A percentile compares a stretch with the other conserved stretches of the same genome.
phyloP scores from a whole-genome alignment of 2,797 vertebrate genomes.

The Alcedo atthis region DNA sequence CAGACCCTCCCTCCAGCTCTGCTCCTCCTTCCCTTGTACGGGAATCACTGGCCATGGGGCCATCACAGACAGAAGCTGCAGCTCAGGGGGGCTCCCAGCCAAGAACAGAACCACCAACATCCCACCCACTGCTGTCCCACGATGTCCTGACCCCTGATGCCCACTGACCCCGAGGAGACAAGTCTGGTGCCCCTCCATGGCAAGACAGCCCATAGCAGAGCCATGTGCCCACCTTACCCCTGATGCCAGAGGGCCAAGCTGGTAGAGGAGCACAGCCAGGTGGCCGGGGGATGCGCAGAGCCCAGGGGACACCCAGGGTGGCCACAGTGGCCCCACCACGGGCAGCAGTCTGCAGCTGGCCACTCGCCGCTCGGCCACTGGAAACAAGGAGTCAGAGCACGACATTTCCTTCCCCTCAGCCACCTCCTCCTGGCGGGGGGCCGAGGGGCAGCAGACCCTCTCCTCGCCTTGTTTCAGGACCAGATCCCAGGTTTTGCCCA shows the following conservation, averaged over 20 bases:
- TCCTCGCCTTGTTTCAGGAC: fast-evolving
- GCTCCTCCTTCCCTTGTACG: fast-evolving
- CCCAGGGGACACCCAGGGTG: fast-evolving
- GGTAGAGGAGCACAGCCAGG: neutral
- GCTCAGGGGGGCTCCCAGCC: neutral
- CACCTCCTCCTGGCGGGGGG: neutral
- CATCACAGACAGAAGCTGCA: neutral
- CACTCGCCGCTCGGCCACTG: neutral
- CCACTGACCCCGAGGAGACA: neutral
- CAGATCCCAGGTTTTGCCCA: fast-evolving
- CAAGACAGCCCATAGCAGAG: neutral
- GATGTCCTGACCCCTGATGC: fast-evolving
- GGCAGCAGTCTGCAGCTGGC: neutral
- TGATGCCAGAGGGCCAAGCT: fast-evolving
- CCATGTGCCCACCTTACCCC: neutral
- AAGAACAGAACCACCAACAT: neutral
- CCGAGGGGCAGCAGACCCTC: fast-evolving
- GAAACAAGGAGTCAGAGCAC: conserved; percentile 13
- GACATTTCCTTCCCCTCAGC: conserved; percentile 30
- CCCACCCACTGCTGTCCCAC: fast-evolving
- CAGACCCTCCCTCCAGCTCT: neutral
- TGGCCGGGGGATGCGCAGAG: too few relatives aligned
- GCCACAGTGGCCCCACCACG: fast-evolving
- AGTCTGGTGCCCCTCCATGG: neutral
- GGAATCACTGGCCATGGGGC: fast-evolving